Evolutionary conservation across 2,113 vertebrate species (phyloP).

Genomic region (Zosterops lateralis): DNA sequence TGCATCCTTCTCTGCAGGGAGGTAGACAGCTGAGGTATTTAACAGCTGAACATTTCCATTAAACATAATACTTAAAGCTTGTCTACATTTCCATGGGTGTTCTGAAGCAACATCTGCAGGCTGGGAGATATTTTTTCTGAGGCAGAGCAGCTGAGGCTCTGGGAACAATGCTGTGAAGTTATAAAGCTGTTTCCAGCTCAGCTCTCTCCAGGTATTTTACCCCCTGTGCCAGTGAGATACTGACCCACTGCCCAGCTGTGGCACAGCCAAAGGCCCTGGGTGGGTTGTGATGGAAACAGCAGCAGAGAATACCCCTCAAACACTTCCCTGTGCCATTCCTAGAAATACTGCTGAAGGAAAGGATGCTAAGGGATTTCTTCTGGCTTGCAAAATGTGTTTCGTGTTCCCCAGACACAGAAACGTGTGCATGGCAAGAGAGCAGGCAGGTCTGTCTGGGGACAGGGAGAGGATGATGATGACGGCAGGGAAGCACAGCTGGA

Average conservation of each 20-base stretch:
- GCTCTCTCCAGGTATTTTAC: fast-evolving
- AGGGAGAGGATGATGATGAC: neutral
- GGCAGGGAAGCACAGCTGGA: neutral
- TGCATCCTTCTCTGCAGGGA: neutral
- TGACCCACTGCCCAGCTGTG: neutral
- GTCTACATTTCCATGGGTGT: neutral
- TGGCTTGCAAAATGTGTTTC: neutral
- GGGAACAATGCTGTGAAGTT: fast-evolving
- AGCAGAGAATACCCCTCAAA: neutral
- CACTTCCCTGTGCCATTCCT: neutral
- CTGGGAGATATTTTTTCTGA: neutral
- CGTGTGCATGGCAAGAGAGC: neutral
- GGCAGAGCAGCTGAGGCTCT: neutral
- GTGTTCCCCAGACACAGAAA: neutral
- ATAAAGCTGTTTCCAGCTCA: neutral
- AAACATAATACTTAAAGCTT: neutral
- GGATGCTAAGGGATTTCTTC: neutral
- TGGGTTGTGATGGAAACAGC: neutral
- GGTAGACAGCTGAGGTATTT: neutral
- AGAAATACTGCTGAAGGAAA: neutral
- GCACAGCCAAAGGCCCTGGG: neutral
- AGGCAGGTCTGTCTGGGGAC: neutral
- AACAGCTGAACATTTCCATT: neutral
- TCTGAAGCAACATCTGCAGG: neutral
- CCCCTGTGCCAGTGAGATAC: neutral